Evolutionary conservation across 1,140 invertebrate genomes (phyloP), one percentile per base, ranked within the genome.

Genomic region (Polypedilum vanderplanki): DNA sequence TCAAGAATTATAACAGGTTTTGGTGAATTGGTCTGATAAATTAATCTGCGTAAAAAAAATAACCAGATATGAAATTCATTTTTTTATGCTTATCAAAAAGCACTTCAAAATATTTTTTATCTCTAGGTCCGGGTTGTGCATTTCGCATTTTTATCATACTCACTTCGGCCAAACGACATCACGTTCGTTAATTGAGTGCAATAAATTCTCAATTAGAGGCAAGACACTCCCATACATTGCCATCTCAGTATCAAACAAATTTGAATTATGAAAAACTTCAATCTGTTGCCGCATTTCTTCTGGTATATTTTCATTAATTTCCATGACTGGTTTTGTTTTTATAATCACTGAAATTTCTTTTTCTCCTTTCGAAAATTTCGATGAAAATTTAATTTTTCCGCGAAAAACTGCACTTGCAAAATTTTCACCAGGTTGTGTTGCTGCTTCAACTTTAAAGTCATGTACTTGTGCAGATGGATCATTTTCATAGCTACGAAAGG

Each of bases 371-470:
- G 17, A 18, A 7, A 3, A 20, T 7, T 70, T 18, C 10, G 20
- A 18, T 70, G 17, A 18, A 18, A 20, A 70, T 70, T 7, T 70
- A 9, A 70, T 18, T 18, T 10, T 20, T 3, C 8, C 65, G 18
- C 65, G 65, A 22, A 70, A 70, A n/a, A 70, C 20, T 18, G 20
- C 20, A 22, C 65, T 70, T 1, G 65, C 65, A 70, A 70, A 70
- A 70, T 70, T 70, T 70, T 70, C 65, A 22, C 65, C 65, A 10
- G 65, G 65, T 7, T 70, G 0, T 20, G 65, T 70, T 70, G 65
- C 65, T 70, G 65, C 1, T 8, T 70, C 18, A 17, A 70, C 10
- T 7, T 70, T 20, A 70, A 70, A 70, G 1, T 12, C 17, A 9
- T 7, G 3, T 0, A 70, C 65, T 70, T 70, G 8, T 7, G 65